These are phyloP conservation scores for Parnassius glacialis DNA, from an alignment of 2,888 invertebrate genomes.

Conservation along the genomic window DNA sequence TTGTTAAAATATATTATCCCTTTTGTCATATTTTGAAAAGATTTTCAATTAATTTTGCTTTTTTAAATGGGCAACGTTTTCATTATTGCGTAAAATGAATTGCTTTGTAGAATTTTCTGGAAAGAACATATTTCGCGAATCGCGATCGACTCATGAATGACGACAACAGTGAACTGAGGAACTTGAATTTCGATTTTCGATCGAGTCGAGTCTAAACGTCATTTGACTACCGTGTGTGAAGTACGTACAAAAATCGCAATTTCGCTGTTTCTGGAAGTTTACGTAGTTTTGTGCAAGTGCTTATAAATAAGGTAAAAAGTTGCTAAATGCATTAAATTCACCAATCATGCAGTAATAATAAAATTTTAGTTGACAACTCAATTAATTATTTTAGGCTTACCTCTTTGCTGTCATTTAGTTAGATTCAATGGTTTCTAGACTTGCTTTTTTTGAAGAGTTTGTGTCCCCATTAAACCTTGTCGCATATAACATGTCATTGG, in stretches of 20 bases:
- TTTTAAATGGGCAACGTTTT: neutral
- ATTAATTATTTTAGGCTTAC: neutral
- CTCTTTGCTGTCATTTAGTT: conserved; percentile 24
- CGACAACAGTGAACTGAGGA: conserved; percentile 16
- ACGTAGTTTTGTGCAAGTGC: conserved; percentile 24
- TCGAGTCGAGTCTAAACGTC: conserved; percentile 34
- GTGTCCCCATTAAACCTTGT: too few relatives aligned
- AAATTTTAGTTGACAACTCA: neutral
- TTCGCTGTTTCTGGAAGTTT: conserved; percentile 43
- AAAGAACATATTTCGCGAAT: conserved; percentile 37
- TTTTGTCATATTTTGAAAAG: too few relatives aligned
- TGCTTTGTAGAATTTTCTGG: conserved; percentile 41
- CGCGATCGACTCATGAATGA: conserved; percentile 27
- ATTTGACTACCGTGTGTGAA: conserved; percentile 31
- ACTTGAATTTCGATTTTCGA: conserved; percentile 21
- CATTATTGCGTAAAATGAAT: conserved; percentile 25
- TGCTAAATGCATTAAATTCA: conserved; percentile 1
- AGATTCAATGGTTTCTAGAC: conserved; percentile 22
- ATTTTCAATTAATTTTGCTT: too few relatives aligned
- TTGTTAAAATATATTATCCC: too few relatives aligned
- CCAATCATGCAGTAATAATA: too few relatives aligned
- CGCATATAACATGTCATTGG: too few relatives aligned
- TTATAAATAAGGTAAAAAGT: conserved; percentile 19
- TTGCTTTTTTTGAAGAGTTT: too few relatives aligned
- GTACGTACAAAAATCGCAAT: conserved; percentile 37